Base-by-base conservation (phyloP, 2,888 invertebrate species). In the Belgica antarctica region DNA sequence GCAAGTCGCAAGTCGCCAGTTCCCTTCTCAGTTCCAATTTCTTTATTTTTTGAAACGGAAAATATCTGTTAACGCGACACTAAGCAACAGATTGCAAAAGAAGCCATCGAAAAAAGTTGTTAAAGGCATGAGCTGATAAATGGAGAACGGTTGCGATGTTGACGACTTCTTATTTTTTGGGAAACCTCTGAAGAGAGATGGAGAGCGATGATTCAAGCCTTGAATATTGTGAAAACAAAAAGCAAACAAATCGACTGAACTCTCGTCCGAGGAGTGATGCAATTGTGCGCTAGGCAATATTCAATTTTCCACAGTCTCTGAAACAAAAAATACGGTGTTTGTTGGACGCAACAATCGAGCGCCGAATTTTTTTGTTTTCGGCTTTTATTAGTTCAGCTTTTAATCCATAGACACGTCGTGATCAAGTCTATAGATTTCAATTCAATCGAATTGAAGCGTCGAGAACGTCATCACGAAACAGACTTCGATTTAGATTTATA, bases 221-320 rank as follows among this genome's bases (percentile, higher is more conserved):
- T 24, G 28, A 66, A 47, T n/a, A 46, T 25, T 63, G 24, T 66
- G n/a, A n/a, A 66, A 66, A 66, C 47, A 66, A 12, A 66, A 66
- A 47, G n/a, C 65, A 66, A 66, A 47, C 47, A 66, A 66, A 66
- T 47, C 65, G 25, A 10, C 41, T 63, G n/a, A n/a, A n/a, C n/a
- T 8, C 34, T 5, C 34, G 34, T 12, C 52, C 4, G 17, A 41
- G 19, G 47, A 47, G 47, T 66, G 65, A 66, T 66, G 65, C 46
- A 65, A 65, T 65, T 46, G 46, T 15, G 25, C 27, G 65, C 27
- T 19, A 52, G 46, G 8, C 3, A 22, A 22, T 22, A 22, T 52
- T 46, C 52, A 10, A 52, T 46, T n/a, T 46, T 46, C 46, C 8
- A 22, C 52, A 52, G 52, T 22, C 52, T 52, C 52, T 22, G n/a